phyloP scores from a whole-genome alignment of 2,888 invertebrate genomes.

The Cynaeus angustus region DNA sequence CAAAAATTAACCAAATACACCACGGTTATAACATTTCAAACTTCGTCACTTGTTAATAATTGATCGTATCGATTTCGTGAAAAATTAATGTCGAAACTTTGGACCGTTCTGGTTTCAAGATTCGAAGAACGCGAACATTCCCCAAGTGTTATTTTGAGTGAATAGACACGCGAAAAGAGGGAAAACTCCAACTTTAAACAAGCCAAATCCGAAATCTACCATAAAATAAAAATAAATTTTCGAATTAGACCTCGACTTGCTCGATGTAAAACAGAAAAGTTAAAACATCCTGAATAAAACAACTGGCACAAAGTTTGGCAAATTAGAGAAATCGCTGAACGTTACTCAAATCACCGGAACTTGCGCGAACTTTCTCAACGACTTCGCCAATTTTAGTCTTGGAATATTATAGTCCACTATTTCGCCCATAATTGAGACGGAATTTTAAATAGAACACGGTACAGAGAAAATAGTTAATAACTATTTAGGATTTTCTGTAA shows the following conservation, averaged over 20 bases:
- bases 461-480: conserved; percentile 14
- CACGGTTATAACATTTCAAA: neutral
- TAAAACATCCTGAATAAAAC: conserved; percentile 58
- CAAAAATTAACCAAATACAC: conserved; percentile 14
- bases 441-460: conserved; percentile 50
- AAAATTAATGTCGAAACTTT: conserved; percentile 31
- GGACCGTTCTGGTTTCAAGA: conserved; percentile 2
- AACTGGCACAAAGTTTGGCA: conserved; percentile 60
- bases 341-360: conserved; percentile 64
- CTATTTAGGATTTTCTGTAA: conserved; percentile 13
- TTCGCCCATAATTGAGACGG: conserved; percentile 42
- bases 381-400: conserved; percentile 55
- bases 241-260: conserved; percentile 48
- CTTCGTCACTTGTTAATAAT: conserved; percentile 4
- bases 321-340: conserved; percentile 65
- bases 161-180: conserved; percentile 41
- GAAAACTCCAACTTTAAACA: conserved; percentile 26
- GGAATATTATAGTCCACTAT: conserved; percentile 50
- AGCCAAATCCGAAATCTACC: conserved; percentile 50
- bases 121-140: conserved; percentile 19
- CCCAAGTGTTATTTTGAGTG: conserved; percentile 27
- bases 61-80: conserved; percentile 18
- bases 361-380: conserved; percentile 55
- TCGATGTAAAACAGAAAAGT: conserved; percentile 55
- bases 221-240: conserved; percentile 53